Evolutionary conservation across 2,888 invertebrate species (phyloP).

Genomic region (Notodonta dromedarius): DNA sequence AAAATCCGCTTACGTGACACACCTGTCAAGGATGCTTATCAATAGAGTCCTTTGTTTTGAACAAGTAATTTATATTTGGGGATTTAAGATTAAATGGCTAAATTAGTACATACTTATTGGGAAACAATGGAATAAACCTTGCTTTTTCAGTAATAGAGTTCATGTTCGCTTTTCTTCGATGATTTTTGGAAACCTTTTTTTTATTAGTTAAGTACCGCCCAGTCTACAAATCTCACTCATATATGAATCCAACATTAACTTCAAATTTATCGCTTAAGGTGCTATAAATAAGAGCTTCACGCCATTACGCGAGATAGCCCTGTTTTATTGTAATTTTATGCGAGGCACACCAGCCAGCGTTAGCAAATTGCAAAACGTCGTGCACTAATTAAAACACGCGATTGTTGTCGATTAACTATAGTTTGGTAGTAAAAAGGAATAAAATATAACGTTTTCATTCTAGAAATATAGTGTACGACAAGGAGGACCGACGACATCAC

Average conservation of each 20-base stretch:
- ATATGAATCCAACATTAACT: slow-evolving; percentile 30
- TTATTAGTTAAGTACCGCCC: neutral
- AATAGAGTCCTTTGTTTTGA: too few species aligned
- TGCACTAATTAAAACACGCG: slow-evolving; percentile 40
- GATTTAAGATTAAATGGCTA: too few species aligned
- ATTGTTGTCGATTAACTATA: slow-evolving; percentile 8
- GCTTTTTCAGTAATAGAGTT: too few species aligned
- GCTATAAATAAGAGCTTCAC: slow-evolving; percentile 63
- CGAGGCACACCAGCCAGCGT: slow-evolving; percentile 53
- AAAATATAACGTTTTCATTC: too few species aligned
- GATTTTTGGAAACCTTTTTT: neutral
- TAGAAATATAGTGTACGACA: too few species aligned
- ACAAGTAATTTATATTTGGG: too few species aligned
- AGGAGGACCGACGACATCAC: too few species aligned
- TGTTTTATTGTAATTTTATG: slow-evolving; percentile 74
- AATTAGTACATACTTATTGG: too few species aligned
- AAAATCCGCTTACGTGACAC: too few species aligned
- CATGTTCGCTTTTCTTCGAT: neutral
- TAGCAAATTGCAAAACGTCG: slow-evolving; percentile 41
- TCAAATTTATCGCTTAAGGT: slow-evolving; percentile 50
- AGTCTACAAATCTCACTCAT: slow-evolving; percentile 24
- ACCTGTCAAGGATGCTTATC: too few species aligned
- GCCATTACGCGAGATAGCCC: slow-evolving; percentile 65
- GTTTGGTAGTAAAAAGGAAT: neutral
- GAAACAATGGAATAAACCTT: too few species aligned